These are phyloP conservation scores for Passerculus sandwichensis DNA, from an alignment of 2,797 vertebrate genomes.

Conservation along the genomic window DNA sequence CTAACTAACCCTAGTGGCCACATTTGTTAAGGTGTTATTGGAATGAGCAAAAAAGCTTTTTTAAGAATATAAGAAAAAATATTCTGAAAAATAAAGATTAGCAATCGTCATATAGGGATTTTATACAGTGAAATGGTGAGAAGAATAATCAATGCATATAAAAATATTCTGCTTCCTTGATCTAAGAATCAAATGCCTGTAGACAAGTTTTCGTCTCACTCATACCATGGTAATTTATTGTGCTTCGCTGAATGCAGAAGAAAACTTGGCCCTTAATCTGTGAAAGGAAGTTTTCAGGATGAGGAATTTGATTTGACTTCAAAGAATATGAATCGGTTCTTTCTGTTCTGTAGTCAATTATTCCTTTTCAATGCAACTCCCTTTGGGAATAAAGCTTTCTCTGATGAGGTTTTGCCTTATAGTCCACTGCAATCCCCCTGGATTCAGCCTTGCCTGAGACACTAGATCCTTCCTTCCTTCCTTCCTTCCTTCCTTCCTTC, in stretches of 20 bases:
- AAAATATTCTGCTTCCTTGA: constrained; percentile 15
- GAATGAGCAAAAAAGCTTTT: background rate
- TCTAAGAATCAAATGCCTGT: background rate
- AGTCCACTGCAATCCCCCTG: background rate
- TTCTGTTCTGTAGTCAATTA: constrained; percentile 7
- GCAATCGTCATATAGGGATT: background rate
- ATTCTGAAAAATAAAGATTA: background rate
- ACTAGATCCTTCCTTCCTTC: background rate
- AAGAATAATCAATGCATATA: background rate
- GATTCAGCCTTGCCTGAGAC: background rate
- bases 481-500: no score
- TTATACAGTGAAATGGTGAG: background rate
- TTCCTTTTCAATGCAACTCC: background rate
- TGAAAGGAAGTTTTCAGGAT: background rate
- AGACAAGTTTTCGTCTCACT: background rate
- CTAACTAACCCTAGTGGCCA: background rate
- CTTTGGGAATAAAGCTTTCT: background rate
- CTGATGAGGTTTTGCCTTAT: background rate
- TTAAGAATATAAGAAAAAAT: background rate
- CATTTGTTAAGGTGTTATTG: background rate
- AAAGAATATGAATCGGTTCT: background rate
- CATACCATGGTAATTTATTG: background rate
- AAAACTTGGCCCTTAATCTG: constrained; percentile 13
- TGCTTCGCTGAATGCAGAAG: background rate
- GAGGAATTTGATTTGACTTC: constrained; percentile 37